These are phyloP conservation scores for Eciton burchellii DNA, from an alignment of 1,140 invertebrate genomes.

Conservation along the genomic window DNA sequence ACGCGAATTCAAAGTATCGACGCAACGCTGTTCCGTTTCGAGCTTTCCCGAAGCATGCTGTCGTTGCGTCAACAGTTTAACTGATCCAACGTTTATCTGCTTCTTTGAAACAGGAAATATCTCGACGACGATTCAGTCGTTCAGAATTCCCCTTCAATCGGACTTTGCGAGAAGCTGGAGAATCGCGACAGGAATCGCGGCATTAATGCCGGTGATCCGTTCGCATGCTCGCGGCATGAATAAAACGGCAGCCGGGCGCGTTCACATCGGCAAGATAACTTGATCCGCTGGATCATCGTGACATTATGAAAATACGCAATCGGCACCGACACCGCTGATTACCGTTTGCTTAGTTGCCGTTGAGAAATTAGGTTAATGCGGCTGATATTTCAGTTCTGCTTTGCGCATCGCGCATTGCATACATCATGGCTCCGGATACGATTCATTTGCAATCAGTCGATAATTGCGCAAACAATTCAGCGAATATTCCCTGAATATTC, in stretches of 20 bases:
- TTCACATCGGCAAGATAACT: conserved; percentile 33
- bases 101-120: neutral
- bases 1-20: neutral
- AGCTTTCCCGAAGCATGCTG: neutral
- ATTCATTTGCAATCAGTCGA: conserved; percentile 57
- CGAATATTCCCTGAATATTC: conserved; percentile 54
- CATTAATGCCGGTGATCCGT: too few relatives aligned
- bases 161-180: too few relatives aligned
- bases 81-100: neutral
- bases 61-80: neutral
- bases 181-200: too few relatives aligned
- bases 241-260: too few relatives aligned
- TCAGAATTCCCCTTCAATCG: too few relatives aligned
- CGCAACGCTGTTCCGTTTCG: neutral
- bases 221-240: too few relatives aligned
- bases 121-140: neutral
- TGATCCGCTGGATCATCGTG: conserved; percentile 33
- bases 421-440: conserved; percentile 22
- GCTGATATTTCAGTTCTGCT: conserved; percentile 57
- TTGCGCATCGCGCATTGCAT: conserved; percentile 12
- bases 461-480: conserved; percentile 55
- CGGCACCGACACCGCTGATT: conserved; percentile 45
- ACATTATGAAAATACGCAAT: conserved; percentile 54
- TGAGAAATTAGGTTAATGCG: conserved; percentile 56
- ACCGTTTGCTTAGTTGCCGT: conserved; percentile 25